These are phyloP conservation scores for Diabrotica virgifera DNA, from an alignment of 1,140 invertebrate species.

Conservation along the genomic window DNA sequence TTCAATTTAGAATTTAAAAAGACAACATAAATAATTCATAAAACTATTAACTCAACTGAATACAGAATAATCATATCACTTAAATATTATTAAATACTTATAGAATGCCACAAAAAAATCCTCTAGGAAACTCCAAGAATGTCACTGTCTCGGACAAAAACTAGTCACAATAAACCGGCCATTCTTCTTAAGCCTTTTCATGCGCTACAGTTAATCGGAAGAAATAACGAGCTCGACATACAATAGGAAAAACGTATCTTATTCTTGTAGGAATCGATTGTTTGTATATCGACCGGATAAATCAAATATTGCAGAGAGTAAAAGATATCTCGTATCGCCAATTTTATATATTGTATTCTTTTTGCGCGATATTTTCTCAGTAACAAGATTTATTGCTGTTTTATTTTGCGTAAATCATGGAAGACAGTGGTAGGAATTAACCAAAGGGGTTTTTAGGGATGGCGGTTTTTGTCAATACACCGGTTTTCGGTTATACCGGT, in stretches of 20 bases:
- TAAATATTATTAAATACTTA: background rate
- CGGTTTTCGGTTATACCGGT: too few species aligned
- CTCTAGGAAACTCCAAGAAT: background rate
- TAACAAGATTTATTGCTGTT: slow-evolving; percentile 12
- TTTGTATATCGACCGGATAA: slow-evolving; percentile 24
- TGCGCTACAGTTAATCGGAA: slow-evolving; percentile 43
- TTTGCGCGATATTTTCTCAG: slow-evolving; percentile 4
- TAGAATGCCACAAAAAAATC: background rate
- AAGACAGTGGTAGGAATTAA: too few species aligned
- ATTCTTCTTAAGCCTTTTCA: slow-evolving; percentile 41
- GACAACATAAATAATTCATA: too few species aligned
- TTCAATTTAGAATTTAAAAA: too few species aligned
- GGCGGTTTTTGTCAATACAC: too few species aligned
- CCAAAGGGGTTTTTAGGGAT: too few species aligned
- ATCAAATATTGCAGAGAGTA: slow-evolving; percentile 16
- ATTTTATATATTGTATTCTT: slow-evolving; percentile 15
- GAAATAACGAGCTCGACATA: slow-evolving; percentile 37
- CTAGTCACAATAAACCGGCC: slow-evolving; percentile 39
- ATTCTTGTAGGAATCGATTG: slow-evolving; percentile 27
- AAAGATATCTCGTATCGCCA: slow-evolving; percentile 15
- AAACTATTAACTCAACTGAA: too few species aligned
- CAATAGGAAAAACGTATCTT: slow-evolving; percentile 33
- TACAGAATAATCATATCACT: too few species aligned
- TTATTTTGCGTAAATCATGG: slow-evolving; percentile 12
- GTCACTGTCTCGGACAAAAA: slow-evolving; percentile 28